Evolutionary conservation across 2,113 vertebrate species (phyloP).

Genomic region (Eptesicus fuscus): DNA sequence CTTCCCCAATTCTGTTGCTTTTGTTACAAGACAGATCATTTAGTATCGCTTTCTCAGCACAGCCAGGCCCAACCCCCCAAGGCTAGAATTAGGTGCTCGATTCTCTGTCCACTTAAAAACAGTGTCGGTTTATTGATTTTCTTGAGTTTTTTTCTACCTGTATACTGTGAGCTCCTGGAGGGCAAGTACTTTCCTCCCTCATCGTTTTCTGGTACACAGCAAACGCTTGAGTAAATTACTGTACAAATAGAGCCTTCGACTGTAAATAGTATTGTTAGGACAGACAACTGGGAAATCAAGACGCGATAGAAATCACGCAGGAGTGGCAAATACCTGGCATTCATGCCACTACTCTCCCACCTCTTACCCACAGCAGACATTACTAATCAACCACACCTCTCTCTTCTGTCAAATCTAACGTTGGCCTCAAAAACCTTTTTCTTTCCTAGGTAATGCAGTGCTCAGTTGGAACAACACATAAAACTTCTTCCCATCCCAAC

Average conservation of each 20-base stretch:
- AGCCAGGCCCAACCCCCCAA: background rate
- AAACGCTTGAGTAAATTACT: background rate
- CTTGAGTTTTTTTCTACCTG: background rate
- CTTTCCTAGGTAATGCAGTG: background rate
- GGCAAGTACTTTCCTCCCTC: background rate
- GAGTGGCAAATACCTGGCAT: background rate
- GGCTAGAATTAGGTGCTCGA: background rate
- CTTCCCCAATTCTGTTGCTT: background rate
- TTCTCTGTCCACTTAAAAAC: background rate
- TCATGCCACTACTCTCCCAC: background rate
- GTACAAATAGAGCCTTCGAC: background rate
- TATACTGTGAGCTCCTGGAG: background rate
- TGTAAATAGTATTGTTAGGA: background rate
- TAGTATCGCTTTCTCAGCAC: background rate
- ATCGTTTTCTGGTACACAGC: background rate
- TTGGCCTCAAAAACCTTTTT: background rate
- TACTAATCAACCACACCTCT: background rate
- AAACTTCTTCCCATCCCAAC: background rate
- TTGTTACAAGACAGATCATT: background rate
- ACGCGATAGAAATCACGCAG: background rate
- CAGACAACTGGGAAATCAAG: background rate
- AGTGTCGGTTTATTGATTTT: background rate
- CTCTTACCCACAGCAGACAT: background rate
- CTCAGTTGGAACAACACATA: background rate
- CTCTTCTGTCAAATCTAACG: background rate